Conservation (phyloP, 2,113 vertebrate genomes). For the Chaetorhynchus papuensis region DNA sequence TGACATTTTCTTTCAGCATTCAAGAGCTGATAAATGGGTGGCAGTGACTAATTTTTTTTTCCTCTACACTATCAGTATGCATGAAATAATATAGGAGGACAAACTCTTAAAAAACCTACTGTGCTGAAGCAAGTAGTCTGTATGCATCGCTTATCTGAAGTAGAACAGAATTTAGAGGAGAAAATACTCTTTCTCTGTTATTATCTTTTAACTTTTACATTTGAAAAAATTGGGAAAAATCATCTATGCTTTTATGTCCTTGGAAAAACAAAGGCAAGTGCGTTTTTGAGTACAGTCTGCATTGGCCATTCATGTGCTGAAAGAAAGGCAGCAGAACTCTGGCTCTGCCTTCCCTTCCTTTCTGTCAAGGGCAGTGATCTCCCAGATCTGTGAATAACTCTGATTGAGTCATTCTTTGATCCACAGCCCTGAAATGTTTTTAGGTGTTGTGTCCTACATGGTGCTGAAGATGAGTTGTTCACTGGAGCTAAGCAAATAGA, state of each 20-base stretch:
- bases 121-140: not conserved
- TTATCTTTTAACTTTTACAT: not conserved
- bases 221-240: not conserved
- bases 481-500: not conserved
- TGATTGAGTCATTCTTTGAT: not conserved
- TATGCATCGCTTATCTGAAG: not conserved
- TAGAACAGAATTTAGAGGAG: not conserved
- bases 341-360: not conserved
- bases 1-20: not conserved
- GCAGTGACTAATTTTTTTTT: not conserved
- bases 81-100: not conserved
- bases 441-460: not conserved
- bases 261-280: not conserved
- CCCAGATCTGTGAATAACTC: not conserved
- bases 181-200: not conserved
- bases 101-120: not conserved
- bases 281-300: not conserved
- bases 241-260: not conserved
- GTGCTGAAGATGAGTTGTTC: not conserved
- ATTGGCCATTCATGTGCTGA: not conserved
- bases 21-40: not conserved
- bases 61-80: not conserved
- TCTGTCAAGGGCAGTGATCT: not conserved
- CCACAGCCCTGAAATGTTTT: not conserved
- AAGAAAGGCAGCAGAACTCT: not conserved